Evolutionary conservation across 2,888 invertebrate genomes (phyloP), one percentile per base, ranked within the genome.

Genomic region (Campaea margaritaria): DNA sequence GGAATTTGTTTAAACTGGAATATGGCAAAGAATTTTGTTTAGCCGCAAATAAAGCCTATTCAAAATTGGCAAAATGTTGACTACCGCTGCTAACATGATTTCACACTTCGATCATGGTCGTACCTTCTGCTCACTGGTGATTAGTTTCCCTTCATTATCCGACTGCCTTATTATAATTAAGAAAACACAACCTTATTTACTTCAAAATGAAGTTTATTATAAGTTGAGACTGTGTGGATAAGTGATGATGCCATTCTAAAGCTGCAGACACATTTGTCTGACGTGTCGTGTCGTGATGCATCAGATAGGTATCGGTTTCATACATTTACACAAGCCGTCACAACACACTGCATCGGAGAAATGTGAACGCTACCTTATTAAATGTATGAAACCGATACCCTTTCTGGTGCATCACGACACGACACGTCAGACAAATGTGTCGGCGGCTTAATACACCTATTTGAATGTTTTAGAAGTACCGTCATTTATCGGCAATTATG

Each of bases 81-180:
- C n/a, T n/a, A n/a, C n/a, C n/a, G n/a, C n/a, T n/a, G n/a, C n/a
- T n/a, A 65, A 62, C 60, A 43, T 7, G 45, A 67, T 64, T 65
- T 68, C 63, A 68, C 65, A 66, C 53, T 51, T 55, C 51, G 58
- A 54, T 54, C 51, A 60, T 62, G 59, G 58, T 60, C 56, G 56
- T 51, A 34, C 52, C 46, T 56, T 60, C 39, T 52, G 48, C 42
- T 46, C 31, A 52, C 58, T 31, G 10, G 10, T 65, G 60, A 62
- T 58, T 62, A 64, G 51, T 45, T 59, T 57, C 21, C 12, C 14
- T 53, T 46, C 43, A 11, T 41, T 34, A 43, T 13, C 10, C 13
- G n/a, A 43, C 46, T 2, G 38, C 11, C 38, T 1, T 21, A 21
- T 21, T 5, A 13, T 28, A 14, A 21, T 21, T 2, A 21, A 7